Base-by-base conservation (phyloP, 2,888 invertebrate genomes). In the Lepidonotus clava region DNA sequence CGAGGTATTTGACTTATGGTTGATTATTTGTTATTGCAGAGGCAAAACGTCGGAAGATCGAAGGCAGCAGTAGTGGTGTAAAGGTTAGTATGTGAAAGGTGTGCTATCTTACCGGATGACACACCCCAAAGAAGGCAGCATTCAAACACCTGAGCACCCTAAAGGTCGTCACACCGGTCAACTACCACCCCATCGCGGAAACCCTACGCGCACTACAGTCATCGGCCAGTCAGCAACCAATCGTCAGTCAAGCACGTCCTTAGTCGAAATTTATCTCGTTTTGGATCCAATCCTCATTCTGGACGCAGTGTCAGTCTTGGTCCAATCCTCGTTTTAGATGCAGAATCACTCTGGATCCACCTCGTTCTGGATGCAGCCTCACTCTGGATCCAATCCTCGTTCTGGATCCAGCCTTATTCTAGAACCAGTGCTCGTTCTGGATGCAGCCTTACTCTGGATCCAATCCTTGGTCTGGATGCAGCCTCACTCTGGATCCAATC, bases 31-130 rank as follows among this genome's bases (percentile, higher is more conserved):
- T 46, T 46, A 11, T 71, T 71, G 41, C 84, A 87, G 87, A 87
- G 84, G 84, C 84, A 34, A 87, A 87, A 84, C 84, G 87, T 34
- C 84, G 87, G 56, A 87, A 87, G 77, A 76, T 87, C 38, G 87
- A 87, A 53, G 71, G 51, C 76, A 46, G 28, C 46, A 53, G 53
- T 66, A 51, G 56, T 66, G 24, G 46, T 71, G 40, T 66, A 84
- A 87, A 87, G 87, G 87, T 87, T 87, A 87, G 87, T 87, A 87
- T 76, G 41, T 86, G 86, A 86, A 86, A 86, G 67, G 53, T 77
- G 53, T 86, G 53, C 71, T 80, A 6, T 80, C 46, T 24, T 80
- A 36, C 36, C 14, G 84, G 66, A 84, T 84, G 56, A 38, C 56
- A 38, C n/a, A 28, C 84, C 61, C 28, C 28, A 61, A 11, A 4